These are phyloP conservation scores for Acleris emargana DNA, from an alignment of 2,888 invertebrate genomes.

Conservation along the genomic window DNA sequence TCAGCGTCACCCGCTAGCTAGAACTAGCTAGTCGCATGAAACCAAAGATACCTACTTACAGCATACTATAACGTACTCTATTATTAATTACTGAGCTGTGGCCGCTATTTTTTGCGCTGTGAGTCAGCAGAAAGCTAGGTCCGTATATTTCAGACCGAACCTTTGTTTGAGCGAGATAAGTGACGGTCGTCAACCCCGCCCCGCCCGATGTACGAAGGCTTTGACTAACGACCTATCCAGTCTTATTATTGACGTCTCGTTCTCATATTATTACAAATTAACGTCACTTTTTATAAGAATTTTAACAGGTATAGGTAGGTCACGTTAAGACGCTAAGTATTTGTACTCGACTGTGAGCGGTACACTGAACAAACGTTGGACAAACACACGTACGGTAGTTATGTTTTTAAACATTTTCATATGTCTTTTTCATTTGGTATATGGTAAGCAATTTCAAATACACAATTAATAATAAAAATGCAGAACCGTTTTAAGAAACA, in stretches of 20 bases:
- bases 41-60: slow-evolving; percentile 9
- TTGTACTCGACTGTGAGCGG: too few relatives aligned
- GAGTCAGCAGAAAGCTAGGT: slow-evolving; percentile 68
- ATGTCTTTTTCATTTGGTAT: too few relatives aligned
- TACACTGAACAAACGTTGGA: too few relatives aligned
- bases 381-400: too few relatives aligned
- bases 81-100: slow-evolving; percentile 73
- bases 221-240: slow-evolving; percentile 8
- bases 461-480: too few relatives aligned
- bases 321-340: too few relatives aligned
- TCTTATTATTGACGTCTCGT: too few relatives aligned
- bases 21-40: slow-evolving; percentile 16
- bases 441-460: too few relatives aligned
- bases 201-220: slow-evolving; percentile 63
- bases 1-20: slow-evolving; percentile 26
- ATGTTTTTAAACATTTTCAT: too few relatives aligned
- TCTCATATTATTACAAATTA: neutral
- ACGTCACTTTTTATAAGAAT: neutral
- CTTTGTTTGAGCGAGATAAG: slow-evolving; percentile 79
- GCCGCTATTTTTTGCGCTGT: slow-evolving; percentile 62
- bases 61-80: slow-evolving; percentile 48
- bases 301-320: slow-evolving; percentile 3
- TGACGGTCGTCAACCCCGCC: slow-evolving; percentile 72
- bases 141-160: slow-evolving; percentile 56
- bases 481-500: too few relatives aligned